Conservation (phyloP, 2,113 vertebrate genomes). For the Barbus barbus region DNA sequence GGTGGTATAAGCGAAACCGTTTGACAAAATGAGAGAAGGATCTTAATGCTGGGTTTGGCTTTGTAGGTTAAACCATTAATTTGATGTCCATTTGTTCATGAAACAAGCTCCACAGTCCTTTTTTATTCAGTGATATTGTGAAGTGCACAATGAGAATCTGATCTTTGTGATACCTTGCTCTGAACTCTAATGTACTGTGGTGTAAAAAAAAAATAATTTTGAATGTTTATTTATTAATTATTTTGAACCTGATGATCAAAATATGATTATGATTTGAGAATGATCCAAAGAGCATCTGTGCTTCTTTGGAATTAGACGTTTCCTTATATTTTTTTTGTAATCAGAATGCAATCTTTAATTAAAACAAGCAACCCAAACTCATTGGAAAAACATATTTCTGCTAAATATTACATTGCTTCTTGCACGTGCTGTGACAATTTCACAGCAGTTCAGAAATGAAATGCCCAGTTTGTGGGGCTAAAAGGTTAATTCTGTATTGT, state of each 20-base stretch:
- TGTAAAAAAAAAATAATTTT: too few relatives aligned
- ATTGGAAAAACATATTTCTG: neutral
- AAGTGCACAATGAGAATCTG: neutral
- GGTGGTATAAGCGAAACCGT: neutral
- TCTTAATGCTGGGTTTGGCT: slow-evolving; percentile 8
- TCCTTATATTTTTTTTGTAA: neutral
- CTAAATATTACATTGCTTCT: neutral
- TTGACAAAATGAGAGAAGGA: neutral
- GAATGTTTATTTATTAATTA: neutral
- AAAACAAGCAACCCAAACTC: neutral
- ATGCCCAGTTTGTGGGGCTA: neutral
- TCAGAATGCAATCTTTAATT: neutral
- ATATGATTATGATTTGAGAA: too few relatives aligned
- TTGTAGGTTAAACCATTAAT: slow-evolving; percentile 1
- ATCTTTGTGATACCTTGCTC: neutral
- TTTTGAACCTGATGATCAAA: neutral
- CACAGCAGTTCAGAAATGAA: too few relatives aligned
- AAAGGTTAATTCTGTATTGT: neutral
- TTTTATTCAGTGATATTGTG: neutral
- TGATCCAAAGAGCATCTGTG: too few relatives aligned
- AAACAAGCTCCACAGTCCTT: neutral
- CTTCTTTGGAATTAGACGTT: too few relatives aligned
- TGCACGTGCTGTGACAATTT: neutral
- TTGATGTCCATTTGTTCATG: neutral
- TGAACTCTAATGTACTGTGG: neutral